Percentiles rank a stretch among this genome's conserved stretches.
phyloP scores from a whole-genome alignment of 2,888 invertebrate species.

The Melikaiella ostensackeni region DNA sequence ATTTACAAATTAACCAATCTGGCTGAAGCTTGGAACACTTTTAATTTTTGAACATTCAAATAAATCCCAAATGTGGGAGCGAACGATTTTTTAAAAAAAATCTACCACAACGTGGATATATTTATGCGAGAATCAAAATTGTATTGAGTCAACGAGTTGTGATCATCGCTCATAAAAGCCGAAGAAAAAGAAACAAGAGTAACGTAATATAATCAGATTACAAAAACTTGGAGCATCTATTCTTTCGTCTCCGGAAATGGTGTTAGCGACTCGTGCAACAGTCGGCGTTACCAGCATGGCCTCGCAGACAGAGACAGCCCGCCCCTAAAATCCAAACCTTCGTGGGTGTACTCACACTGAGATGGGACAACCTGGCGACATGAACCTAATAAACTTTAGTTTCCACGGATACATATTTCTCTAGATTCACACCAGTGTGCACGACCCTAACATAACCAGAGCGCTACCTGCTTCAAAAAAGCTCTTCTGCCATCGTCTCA shows the following conservation, averaged over 20 bases:
- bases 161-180: background rate
- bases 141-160: background rate
- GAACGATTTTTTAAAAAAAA: too few species aligned
- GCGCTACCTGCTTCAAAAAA: slow-evolving; percentile 46
- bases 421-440: slow-evolving; percentile 34
- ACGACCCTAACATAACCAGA: background rate
- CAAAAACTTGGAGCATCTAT: background rate
- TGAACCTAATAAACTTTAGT: slow-evolving; percentile 45
- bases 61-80: too few species aligned
- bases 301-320: background rate
- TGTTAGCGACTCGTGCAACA: background rate
- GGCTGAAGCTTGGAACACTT: too few species aligned
- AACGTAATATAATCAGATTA: background rate
- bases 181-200: background rate
- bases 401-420: slow-evolving; percentile 42
- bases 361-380: background rate
- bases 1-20: too few species aligned
- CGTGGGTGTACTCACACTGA: background rate
- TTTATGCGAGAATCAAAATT: too few species aligned
- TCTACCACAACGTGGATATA: too few species aligned
- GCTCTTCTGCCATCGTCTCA: slow-evolving; percentile 43
- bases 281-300: background rate
- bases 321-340: background rate
- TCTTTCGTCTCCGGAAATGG: background rate
- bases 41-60: too few species aligned